A percentile compares a stretch with the other conserved stretches of the same genome.
Conservation (phyloP, 2,888 invertebrate species). For the Malthinus flaveolus region DNA sequence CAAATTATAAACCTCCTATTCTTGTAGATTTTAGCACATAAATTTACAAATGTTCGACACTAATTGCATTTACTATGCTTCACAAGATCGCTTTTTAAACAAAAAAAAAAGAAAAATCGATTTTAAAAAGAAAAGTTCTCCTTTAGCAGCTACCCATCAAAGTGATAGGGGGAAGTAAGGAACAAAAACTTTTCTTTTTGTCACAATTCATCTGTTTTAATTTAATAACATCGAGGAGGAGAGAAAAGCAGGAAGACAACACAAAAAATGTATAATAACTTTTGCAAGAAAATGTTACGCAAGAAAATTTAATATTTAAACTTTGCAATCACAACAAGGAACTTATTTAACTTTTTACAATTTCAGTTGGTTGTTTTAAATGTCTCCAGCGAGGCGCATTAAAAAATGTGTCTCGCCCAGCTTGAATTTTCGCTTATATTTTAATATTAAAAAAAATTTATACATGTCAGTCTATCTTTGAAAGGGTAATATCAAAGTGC, state of each 20-base stretch:
- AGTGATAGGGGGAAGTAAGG: not conserved
- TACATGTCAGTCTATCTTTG: not conserved
- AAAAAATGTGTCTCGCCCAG: slow-evolving; percentile 23
- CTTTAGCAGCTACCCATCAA: not conserved
- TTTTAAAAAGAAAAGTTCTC: slow-evolving; percentile 11
- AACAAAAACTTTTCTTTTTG: slow-evolving; percentile 16
- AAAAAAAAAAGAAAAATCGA: not conserved
- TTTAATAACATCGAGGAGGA: slow-evolving; percentile 10
- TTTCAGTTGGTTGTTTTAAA: slow-evolving; percentile 30
- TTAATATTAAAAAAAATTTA: slow-evolving; percentile 24
- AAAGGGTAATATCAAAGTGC: slow-evolving; percentile 1
- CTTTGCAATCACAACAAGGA: slow-evolving; percentile 24
- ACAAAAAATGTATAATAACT: slow-evolving; percentile 17
- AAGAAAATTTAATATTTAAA: slow-evolving; percentile 29
- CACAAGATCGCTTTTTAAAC: not conserved
- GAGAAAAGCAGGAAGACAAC: slow-evolving; percentile 10
- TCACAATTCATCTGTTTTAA: slow-evolving; percentile 23
- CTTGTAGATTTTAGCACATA: no score
- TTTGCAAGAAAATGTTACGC: slow-evolving; percentile 21
- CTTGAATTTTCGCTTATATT: slow-evolving; percentile 9
- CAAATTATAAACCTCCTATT: no score
- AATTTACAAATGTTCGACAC: no score
- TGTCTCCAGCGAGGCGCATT: slow-evolving; percentile 30
- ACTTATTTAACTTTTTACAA: slow-evolving; percentile 32
- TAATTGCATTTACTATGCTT: no score